Evolutionary conservation across 2,888 invertebrate genomes (phyloP), one percentile per base, ranked within the genome.

Genomic region (Chymomyza amoena): DNA sequence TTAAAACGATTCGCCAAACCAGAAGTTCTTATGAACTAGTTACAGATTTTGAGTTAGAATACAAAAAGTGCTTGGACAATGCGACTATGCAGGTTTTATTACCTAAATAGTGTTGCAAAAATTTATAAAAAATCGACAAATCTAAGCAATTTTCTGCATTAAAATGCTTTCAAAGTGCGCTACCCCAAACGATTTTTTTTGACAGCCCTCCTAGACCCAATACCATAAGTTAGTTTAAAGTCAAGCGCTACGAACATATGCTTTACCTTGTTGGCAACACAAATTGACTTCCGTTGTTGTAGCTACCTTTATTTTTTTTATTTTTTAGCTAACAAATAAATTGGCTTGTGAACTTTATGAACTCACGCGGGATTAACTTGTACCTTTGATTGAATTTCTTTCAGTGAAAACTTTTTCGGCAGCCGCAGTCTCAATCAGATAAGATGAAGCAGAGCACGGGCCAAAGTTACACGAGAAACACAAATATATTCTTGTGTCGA

Each of bases 351-450:
- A 85, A 87, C 88, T 89, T 87, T 82, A 89, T 89, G 89, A 87
- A 87, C 88, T 86, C 87, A 88, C 89, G 88, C 88, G 88, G 87
- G 87, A 87, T 89, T 89, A 88, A 88, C 78, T 87, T 87, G 87
- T 87, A 84, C 88, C 85, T 87, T 88, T 85, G 89, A 84, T 84
- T 84, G 84, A 84, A 84, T 88, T 84, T 85, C 83, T 87, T 84
- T 85, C 74, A 68, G 73, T 68, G 54, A 69, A 51, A 76, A 77
- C 72, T 81, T 81, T 51, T 20, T 36, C 69, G 67, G 45, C 68
- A 69, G 57, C 18, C 36, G 52, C 32, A 50, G 77, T 69, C 72
- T 73, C 77, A 77, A 87, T 87, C 87, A 72, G 89, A 86, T 86
- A 89, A 86, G 78, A 75, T 65, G 66, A 69, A 70, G 70, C 67